These are phyloP conservation scores for Agrotis exclamationis DNA, from an alignment of 2,888 invertebrate species.

Conservation along the genomic window DNA sequence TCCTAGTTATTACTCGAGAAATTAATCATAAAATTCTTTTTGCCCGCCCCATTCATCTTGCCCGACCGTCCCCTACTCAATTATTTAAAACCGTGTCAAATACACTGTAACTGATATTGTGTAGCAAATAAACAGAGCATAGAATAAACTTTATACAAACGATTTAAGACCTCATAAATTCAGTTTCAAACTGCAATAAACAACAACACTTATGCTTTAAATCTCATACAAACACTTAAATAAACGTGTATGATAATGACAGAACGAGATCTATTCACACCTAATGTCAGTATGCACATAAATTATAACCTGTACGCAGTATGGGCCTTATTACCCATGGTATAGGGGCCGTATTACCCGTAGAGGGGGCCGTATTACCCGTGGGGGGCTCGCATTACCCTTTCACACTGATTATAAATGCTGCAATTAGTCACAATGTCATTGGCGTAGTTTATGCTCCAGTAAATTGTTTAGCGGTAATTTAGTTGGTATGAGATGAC, in stretches of 20 bases:
- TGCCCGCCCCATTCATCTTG: too few relatives aligned
- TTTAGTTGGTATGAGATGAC: slow-evolving; percentile 47
- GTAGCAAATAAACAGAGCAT: not conserved
- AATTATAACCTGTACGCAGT: slow-evolving; percentile 59
- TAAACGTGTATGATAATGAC: slow-evolving; percentile 66
- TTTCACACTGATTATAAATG: slow-evolving; percentile 66
- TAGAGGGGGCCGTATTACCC: slow-evolving; percentile 60
- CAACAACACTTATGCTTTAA: slow-evolving; percentile 40
- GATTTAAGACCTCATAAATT: slow-evolving; percentile 36
- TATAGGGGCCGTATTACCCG: slow-evolving; percentile 57
- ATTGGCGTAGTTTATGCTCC: slow-evolving; percentile 60
- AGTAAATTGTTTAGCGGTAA: slow-evolving; percentile 47
- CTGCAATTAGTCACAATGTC: slow-evolving; percentile 71
- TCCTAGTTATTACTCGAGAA: too few relatives aligned
- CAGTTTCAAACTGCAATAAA: slow-evolving; percentile 34
- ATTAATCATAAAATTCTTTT: too few relatives aligned
- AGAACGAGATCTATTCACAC: slow-evolving; percentile 69
- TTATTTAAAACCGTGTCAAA: not conserved
- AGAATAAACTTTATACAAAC: slow-evolving; percentile 4
- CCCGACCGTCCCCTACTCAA: too few relatives aligned
- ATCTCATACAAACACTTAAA: slow-evolving; percentile 50
- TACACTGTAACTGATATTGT: not conserved
- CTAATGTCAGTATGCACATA: slow-evolving; percentile 72
- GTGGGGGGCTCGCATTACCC: slow-evolving; percentile 61
- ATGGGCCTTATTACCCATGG: slow-evolving; percentile 43